Evolutionary conservation across 2,888 invertebrate species (phyloP).

Genomic region (Tenthredo notha): DNA sequence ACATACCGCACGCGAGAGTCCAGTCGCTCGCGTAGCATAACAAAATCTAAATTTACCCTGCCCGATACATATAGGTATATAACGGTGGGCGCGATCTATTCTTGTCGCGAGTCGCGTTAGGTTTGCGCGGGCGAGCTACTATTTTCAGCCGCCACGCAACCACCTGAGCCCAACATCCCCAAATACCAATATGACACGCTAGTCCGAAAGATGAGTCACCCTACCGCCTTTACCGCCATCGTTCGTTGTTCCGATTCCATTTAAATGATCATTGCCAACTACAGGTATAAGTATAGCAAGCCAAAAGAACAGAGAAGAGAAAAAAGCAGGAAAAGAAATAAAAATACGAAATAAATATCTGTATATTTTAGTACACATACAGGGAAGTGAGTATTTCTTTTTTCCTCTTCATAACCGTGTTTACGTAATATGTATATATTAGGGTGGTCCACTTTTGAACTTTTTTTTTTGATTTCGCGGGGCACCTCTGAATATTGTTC

Average conservation of each 20-base stretch:
- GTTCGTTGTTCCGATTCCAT: conserved; percentile 18
- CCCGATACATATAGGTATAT: conserved; percentile 54
- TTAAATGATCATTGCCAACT: conserved; percentile 44
- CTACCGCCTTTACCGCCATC: conserved; percentile 26
- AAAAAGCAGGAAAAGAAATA: not conserved
- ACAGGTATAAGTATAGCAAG: conserved; percentile 19
- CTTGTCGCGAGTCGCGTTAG: conserved; percentile 71
- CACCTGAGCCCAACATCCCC: conserved; percentile 76
- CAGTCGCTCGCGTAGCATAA: conserved; percentile 64
- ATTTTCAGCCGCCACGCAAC: conserved; percentile 76
- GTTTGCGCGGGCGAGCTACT: conserved; percentile 76
- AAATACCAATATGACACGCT: conserved; percentile 73
- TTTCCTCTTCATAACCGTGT: not conserved
- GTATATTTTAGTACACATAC: not conserved
- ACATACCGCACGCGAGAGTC: conserved; percentile 45
- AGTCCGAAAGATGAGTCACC: conserved; percentile 46
- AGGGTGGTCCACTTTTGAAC: too few relatives aligned
- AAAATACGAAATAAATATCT: not conserved
- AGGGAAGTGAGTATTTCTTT: not conserved
- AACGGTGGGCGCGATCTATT: conserved; percentile 76
- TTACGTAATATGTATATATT: not conserved
- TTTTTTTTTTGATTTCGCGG: too few relatives aligned
- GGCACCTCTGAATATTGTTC: too few relatives aligned
- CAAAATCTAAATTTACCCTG: conserved; percentile 74
- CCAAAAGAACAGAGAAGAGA: not conserved